These are phyloP conservation scores for Capitella teleta DNA, from an alignment of 1,140 invertebrate genomes.

Conservation along the genomic window DNA sequence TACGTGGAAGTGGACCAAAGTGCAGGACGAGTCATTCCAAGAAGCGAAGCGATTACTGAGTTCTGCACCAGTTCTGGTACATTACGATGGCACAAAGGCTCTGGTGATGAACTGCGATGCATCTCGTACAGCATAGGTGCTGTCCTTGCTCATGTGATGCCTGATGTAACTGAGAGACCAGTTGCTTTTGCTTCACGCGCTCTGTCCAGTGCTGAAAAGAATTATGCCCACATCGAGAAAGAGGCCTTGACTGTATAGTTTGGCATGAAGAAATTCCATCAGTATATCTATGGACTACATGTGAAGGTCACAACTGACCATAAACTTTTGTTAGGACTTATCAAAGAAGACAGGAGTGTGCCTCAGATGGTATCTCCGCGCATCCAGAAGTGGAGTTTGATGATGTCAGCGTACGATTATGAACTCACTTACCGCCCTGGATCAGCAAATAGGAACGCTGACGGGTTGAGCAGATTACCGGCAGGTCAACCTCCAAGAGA, in stretches of 20 bases:
- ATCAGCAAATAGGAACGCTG: constrained; percentile 2
- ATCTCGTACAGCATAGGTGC: constrained; percentile 41
- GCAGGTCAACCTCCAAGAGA: too few species aligned
- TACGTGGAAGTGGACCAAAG: background rate
- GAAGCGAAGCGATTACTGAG: background rate
- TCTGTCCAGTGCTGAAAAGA: constrained; percentile 39
- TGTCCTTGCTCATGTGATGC: constrained; percentile 40
- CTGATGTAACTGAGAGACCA: constrained; percentile 35
- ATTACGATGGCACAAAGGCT: constrained; percentile 28
- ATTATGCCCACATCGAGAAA: constrained; percentile 46
- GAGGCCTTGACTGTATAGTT: constrained; percentile 45
- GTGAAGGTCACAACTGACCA: constrained; percentile 42
- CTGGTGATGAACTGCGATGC: constrained; percentile 29
- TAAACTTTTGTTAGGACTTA: constrained; percentile 33
- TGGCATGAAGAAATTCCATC: constrained; percentile 37
- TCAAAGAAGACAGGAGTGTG: constrained; percentile 23
- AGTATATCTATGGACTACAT: constrained; percentile 40
- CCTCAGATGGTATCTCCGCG: constrained; percentile 22
- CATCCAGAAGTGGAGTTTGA: constrained; percentile 16
- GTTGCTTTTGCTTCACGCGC: constrained; percentile 42
- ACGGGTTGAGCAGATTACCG: constrained; percentile 4
- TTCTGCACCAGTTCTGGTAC: constrained; percentile 18
- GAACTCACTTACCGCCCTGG: constrained; percentile 13
- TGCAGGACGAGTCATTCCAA: background rate
- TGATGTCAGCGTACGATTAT: constrained; percentile 12